phyloP scores from a whole-genome alignment of 2,113 vertebrate genomes.

The Pao palembangensis region DNA sequence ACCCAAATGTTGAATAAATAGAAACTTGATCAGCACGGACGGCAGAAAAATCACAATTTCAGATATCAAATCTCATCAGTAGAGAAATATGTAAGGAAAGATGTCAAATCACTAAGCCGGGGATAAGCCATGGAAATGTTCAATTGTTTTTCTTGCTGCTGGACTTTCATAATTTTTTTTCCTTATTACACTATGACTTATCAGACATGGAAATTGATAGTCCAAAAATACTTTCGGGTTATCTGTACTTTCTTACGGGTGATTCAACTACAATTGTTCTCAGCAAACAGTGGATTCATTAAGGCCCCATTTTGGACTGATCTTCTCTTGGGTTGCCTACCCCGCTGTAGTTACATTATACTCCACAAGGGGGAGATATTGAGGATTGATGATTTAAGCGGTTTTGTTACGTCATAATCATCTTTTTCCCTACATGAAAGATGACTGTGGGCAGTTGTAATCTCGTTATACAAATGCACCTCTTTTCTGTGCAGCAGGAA shows the following conservation, averaged over 20 bases:
- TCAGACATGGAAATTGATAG: not conserved
- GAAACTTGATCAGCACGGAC: not conserved
- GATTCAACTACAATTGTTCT: not conserved
- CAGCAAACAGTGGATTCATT: not conserved
- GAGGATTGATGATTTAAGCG: no score
- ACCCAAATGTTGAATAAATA: not conserved
- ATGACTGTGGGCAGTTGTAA: conserved; percentile 21
- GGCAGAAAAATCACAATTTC: not conserved
- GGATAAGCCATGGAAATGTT: no score
- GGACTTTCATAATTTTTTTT: not conserved
- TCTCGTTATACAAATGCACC: conserved; percentile 36
- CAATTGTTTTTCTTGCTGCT: not conserved
- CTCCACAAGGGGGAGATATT: conserved; percentile 20
- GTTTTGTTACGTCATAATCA: not conserved
- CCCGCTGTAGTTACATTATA: conserved; percentile 9
- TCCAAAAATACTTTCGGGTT: conserved; percentile 15
- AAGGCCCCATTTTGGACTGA: not conserved
- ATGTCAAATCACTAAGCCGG: not conserved
- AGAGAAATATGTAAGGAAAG: not conserved
- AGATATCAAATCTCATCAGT: not conserved
- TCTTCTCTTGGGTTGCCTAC: not conserved
- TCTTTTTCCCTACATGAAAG: not conserved
- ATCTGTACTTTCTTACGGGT: conserved; percentile 9
- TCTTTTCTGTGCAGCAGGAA: not conserved
- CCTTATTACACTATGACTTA: not conserved